Evolutionary conservation across 1,140 invertebrate genomes (phyloP).

Genomic region (Philaenus spumarius): DNA sequence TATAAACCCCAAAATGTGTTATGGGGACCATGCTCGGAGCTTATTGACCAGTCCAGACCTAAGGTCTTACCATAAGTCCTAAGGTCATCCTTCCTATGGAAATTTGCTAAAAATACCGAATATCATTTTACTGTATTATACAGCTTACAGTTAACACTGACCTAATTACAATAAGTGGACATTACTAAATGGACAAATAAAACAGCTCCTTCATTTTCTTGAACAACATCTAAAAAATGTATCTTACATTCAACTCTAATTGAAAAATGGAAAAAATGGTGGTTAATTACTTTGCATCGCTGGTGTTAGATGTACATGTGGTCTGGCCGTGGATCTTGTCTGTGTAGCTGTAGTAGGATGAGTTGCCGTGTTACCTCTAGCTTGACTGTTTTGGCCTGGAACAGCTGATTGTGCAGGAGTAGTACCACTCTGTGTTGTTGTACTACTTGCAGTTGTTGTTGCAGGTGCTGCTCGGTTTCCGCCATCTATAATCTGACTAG

Average conservation of each 20-base stretch:
- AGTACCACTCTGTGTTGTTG: background rate
- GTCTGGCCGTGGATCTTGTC: slow-evolving; percentile 55
- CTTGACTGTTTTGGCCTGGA: slow-evolving; percentile 28
- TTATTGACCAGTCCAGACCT: no score
- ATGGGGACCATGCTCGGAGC: no score
- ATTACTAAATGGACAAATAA: no score
- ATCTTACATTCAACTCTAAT: background rate
- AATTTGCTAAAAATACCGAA: no score
- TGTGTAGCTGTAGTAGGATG: slow-evolving; percentile 59
- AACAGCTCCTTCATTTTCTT: no score
- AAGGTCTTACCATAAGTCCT: no score
- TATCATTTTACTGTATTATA: no score
- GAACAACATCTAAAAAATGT: background rate
- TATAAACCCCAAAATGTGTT: no score
- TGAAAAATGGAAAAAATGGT: background rate
- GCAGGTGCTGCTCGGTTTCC: background rate
- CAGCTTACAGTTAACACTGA: no score
- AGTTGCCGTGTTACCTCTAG: slow-evolving; percentile 51
- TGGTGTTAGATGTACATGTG: slow-evolving; percentile 50
- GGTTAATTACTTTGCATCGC: slow-evolving; percentile 19
- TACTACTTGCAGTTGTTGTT: slow-evolving; percentile 1
- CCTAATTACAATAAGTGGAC: no score
- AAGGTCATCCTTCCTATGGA: no score
- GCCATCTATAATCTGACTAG: slow-evolving; percentile 24
- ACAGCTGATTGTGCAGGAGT: background rate